Evolutionary conservation across 2,113 vertebrate species (phyloP), one percentile per base, ranked within the genome.

Genomic region (Chiloscyllium plagiosum): DNA sequence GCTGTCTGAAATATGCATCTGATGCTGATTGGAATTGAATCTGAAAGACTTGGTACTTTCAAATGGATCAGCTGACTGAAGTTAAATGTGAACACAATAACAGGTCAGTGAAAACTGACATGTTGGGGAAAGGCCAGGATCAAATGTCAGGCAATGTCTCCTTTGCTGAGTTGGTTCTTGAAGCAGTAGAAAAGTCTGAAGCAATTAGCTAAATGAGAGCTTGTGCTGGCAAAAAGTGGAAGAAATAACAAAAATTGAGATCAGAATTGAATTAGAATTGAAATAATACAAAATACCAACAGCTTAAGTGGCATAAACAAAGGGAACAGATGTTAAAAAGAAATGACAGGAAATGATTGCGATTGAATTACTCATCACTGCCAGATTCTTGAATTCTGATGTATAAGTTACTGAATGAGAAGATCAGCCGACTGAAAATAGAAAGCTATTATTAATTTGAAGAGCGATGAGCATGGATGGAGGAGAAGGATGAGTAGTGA

Each of bases 321-420:
- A 94, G 37, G 93, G 66, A 70, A 70, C 61, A 70, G 29, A 94
- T 94, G 19, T 22, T 42, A 70, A 50, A 69, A 47, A 95, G 69
- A 4, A 95, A 52, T 50, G 68, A 29, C 42, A 50, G 94, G 50
- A 12, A 8, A 72, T 95, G 94, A 95, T 95, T 95, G 69, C 76
- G 42, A 95, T 95, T 69, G 94, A 95, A 95, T 95, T 72, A 76
- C 69, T 68, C 47, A 68, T 94, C 93, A 94, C 20, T 13, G 93
- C 2, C 65, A 70, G 68, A 94, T 70, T 94, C 37, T 26, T 70
- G 93, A 68, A 42, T 69, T 24, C n/a, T 72, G 69, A 72, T 52
- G 26, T 47, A 52, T 52, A 76, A 33, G 22, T 70, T 52, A 95
- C 94, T 76, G 52, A 95, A 72, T 72, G 94, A 37, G 94, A 52